Conservation (phyloP, 2,888 invertebrate species). For the Petrolisthes cinctipes region DNA sequence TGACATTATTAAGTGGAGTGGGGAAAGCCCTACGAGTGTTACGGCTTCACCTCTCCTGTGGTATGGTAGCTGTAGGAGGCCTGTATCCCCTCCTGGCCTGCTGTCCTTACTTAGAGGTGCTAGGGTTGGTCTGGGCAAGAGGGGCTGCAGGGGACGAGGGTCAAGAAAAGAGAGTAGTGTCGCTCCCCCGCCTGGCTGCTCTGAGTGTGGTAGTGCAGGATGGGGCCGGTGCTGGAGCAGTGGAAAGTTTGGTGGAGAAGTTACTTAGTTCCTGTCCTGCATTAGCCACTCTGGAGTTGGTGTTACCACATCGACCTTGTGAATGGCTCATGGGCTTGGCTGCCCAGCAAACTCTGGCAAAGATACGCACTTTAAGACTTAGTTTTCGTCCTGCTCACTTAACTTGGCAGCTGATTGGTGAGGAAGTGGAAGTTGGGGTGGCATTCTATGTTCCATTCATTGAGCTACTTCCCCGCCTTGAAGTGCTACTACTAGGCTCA, state of each 20-base stretch:
- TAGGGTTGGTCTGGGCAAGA: background rate
- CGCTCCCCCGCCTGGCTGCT: slow-evolving; percentile 7
- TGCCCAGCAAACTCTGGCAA: slow-evolving; percentile 17
- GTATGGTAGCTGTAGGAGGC: slow-evolving; percentile 9
- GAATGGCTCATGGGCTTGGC: slow-evolving; percentile 51
- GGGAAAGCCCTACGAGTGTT: slow-evolving; percentile 31
- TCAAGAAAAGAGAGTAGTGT: background rate
- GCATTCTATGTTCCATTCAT: slow-evolving; percentile 48
- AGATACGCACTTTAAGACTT: slow-evolving; percentile 22
- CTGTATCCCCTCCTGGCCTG: slow-evolving; percentile 21
- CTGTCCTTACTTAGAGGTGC: slow-evolving; percentile 40
- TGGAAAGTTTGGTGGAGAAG: slow-evolving; percentile 32
- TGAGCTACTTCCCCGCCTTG: slow-evolving; percentile 39
- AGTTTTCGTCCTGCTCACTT: slow-evolving; percentile 29
- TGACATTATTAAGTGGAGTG: slow-evolving; percentile 20
- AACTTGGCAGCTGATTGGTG: background rate
- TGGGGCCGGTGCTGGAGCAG: background rate
- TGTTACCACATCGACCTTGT: slow-evolving; percentile 38
- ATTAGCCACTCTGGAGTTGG: slow-evolving; percentile 33
- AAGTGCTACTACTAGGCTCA: slow-evolving; percentile 30
- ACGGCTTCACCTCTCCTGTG: slow-evolving; percentile 25
- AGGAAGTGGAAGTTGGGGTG: background rate
- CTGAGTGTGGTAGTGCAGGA: slow-evolving; percentile 32
- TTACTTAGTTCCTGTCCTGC: slow-evolving; percentile 27
- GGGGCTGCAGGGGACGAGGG: background rate